phyloP scores from a whole-genome alignment of 2,113 vertebrate genomes.

The Meles meles region DNA sequence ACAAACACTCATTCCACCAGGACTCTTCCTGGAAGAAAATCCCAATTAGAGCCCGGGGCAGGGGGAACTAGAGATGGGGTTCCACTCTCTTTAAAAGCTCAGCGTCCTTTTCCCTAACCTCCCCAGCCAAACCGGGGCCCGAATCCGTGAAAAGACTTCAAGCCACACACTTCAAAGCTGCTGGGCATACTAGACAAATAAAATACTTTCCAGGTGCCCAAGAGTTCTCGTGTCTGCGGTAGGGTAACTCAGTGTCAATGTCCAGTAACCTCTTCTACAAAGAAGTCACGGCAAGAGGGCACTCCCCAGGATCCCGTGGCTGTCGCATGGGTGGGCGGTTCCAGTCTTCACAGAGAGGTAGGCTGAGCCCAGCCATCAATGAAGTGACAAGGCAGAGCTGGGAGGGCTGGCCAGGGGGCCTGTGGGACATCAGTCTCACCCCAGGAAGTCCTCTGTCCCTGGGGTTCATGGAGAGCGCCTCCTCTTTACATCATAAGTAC shows the following conservation, averaged over 20 bases:
- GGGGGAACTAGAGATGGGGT: neutral
- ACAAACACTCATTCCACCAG: neutral
- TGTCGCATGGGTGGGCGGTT: accelerated
- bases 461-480: neutral
- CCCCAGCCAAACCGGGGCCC: neutral
- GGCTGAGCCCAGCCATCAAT: neutral
- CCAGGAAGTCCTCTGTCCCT: neutral
- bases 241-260: neutral
- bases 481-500: neutral
- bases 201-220: neutral
- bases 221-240: neutral
- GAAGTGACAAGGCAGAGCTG: neutral
- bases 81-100: neutral
- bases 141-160: neutral
- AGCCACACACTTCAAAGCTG: neutral
- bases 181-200: neutral
- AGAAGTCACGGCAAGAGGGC: neutral
- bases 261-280: neutral
- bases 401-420: neutral
- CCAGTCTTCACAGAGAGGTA: neutral
- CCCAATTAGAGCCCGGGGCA: neutral
- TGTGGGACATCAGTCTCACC: neutral
- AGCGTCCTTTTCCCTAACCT: neutral
- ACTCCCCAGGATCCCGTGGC: neutral
- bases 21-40: neutral